These are phyloP conservation scores for Formica aserva DNA, from an alignment of 2,888 invertebrate genomes.

Conservation along the genomic window DNA sequence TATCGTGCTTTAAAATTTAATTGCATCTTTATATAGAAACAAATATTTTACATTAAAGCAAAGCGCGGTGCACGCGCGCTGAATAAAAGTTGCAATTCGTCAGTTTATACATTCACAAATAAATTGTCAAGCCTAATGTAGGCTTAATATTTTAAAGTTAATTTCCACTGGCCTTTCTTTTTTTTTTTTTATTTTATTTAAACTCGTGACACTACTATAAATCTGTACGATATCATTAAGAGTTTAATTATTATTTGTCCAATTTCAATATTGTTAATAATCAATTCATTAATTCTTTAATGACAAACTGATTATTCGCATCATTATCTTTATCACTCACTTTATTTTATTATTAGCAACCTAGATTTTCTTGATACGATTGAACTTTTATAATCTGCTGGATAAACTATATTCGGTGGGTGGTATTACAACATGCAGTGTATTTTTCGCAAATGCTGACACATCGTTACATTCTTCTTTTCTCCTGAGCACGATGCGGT, in stretches of 20 bases:
- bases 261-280: neutral
- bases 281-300: too few species aligned
- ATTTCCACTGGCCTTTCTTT: neutral
- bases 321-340: neutral
- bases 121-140: constrained; percentile 9
- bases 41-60: constrained; percentile 36
- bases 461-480: constrained; percentile 34
- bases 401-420: neutral
- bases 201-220: neutral
- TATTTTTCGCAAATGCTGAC: constrained; percentile 45
- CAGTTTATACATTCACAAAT: constrained; percentile 10
- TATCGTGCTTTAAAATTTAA: constrained; percentile 46
- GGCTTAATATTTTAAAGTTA: neutral
- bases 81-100: neutral
- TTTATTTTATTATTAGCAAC: neutral
- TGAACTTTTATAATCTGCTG: neutral
- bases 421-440: neutral
- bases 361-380: neutral
- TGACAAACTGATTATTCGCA: neutral
- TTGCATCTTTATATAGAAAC: constrained; percentile 43
- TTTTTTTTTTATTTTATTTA: neutral
- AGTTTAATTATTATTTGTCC: neutral
- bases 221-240: neutral
- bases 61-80: neutral
- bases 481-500: constrained; percentile 27